Percentiles rank a stretch among this genome's conserved stretches.
These are phyloP conservation scores for Pedetes capensis DNA, from an alignment of 2,113 vertebrate genomes.

Conservation along the genomic window DNA sequence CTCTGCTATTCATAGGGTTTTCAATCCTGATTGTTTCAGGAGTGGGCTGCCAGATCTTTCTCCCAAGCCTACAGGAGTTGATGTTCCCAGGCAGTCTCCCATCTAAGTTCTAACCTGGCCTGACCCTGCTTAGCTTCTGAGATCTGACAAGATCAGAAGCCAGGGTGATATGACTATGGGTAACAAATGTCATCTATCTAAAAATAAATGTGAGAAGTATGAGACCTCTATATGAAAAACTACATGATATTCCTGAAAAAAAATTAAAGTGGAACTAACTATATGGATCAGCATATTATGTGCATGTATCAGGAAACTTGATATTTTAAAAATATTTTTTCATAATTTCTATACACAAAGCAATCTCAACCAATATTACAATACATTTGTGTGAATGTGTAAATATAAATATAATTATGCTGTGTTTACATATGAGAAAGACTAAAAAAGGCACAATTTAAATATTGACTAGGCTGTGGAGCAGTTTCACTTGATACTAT, in stretches of 20 bases:
- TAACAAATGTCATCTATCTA: not conserved
- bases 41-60: too few relatives aligned
- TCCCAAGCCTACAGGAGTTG: too few relatives aligned
- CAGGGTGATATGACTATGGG: too few relatives aligned
- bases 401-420: not conserved
- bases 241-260: not conserved
- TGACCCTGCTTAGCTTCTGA: too few relatives aligned
- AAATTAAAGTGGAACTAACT: not conserved
- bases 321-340: not conserved
- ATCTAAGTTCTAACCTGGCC: too few relatives aligned
- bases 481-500: not conserved
- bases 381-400: not conserved
- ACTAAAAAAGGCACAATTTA: not conserved
- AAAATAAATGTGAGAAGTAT: not conserved
- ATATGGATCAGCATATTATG: not conserved
- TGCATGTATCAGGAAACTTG: not conserved
- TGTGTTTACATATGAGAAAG: not conserved
- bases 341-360: not conserved
- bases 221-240: not conserved
- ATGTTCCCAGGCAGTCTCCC: too few relatives aligned
- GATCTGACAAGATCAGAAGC: too few relatives aligned
- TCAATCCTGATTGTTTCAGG: too few relatives aligned
- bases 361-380: not conserved
- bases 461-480: not conserved
- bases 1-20: too few relatives aligned